Conservation (phyloP, 2,113 vertebrate species). For the Ciconia stormi region DNA sequence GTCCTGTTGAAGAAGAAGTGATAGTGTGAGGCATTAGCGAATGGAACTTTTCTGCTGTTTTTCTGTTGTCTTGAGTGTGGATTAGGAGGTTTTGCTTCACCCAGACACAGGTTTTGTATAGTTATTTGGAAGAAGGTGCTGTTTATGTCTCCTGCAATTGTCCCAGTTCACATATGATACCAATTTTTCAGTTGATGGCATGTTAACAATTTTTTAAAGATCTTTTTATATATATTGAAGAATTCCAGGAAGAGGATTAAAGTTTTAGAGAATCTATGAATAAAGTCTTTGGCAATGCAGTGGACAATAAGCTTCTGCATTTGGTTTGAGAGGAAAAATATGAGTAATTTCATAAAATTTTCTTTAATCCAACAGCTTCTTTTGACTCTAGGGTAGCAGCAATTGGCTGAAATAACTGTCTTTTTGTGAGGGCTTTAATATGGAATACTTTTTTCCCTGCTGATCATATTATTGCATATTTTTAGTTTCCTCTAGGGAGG, state of each 20-base stretch:
- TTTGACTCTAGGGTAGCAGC: neutral
- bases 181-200: neutral
- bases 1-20: neutral
- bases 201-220: neutral
- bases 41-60: neutral
- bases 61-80: neutral
- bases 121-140: neutral
- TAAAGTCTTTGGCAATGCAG: neutral
- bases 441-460: neutral
- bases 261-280: neutral
- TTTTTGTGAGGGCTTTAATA: neutral
- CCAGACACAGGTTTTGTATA: neutral
- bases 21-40: neutral
- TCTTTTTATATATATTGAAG: neutral
- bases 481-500: neutral
- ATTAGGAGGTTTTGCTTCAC: neutral
- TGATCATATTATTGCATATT: neutral
- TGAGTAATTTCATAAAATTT: neutral
- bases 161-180: neutral
- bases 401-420: neutral
- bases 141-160: neutral
- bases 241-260: neutral
- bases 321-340: neutral
- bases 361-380: neutral
- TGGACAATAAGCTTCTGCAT: neutral